Conservation (phyloP, 2,797 vertebrate genomes). For the Eleutherodactylus coqui region DNA sequence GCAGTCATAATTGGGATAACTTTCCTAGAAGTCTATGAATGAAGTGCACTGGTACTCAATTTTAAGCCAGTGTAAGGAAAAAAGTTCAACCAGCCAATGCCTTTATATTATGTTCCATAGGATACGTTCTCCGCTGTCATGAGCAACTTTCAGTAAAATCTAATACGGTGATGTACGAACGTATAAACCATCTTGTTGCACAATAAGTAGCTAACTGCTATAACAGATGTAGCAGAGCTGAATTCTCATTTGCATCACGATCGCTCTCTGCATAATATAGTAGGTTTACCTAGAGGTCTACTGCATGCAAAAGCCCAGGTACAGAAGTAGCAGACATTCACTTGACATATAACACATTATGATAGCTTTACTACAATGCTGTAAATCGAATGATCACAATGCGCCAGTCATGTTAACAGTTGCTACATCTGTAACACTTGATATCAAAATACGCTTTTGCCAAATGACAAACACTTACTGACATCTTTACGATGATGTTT, state of each 20-base stretch:
- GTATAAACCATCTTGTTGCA: not conserved
- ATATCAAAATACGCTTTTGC: not conserved
- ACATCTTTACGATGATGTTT: not conserved
- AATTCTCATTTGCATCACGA: not conserved
- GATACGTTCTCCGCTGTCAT: not conserved
- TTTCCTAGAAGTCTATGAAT: not conserved
- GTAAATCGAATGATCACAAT: no score
- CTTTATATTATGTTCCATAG: not conserved
- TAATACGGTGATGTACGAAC: not conserved
- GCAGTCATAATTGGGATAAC: not conserved
- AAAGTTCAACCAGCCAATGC: not conserved
- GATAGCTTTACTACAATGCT: no score
- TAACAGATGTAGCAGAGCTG: not conserved
- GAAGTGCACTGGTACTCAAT: not conserved
- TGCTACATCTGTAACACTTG: no score
- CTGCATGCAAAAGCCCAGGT: not conserved
- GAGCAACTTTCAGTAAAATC: not conserved
- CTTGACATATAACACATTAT: no score
- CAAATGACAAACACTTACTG: not conserved
- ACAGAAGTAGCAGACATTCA: no score
- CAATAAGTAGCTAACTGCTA: not conserved
- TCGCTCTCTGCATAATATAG: not conserved
- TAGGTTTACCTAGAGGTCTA: not conserved
- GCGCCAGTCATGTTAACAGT: no score
- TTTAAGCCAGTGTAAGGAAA: no score